Percentiles rank a stretch among this genome's conserved stretches.
Conservation (phyloP, 2,113 vertebrate genomes). For the Lasiurus cinereus region DNA sequence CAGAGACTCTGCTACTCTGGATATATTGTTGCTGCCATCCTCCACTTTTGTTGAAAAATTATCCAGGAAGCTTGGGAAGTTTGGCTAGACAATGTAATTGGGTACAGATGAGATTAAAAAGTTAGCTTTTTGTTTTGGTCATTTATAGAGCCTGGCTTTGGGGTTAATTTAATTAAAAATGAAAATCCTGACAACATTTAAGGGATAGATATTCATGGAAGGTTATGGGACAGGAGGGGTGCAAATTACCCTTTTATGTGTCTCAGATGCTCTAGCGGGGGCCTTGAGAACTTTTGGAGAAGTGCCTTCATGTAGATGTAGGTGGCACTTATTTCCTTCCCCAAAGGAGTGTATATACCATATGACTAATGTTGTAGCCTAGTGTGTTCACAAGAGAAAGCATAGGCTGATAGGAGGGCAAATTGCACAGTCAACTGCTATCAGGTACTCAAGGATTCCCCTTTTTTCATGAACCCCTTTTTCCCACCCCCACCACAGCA, state of each 20-base stretch:
- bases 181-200: background rate
- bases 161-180: background rate
- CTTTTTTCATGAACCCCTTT: background rate
- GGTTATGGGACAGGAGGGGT: rapidly evolving
- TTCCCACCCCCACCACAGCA: background rate
- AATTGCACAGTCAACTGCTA: background rate
- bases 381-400: background rate
- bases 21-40: background rate
- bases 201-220: background rate
- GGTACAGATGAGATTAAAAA: background rate
- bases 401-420: background rate
- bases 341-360: background rate
- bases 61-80: background rate
- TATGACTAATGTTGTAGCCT: background rate
- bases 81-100: background rate
- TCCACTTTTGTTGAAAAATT: background rate
- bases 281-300: background rate
- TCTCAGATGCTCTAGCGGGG: background rate
- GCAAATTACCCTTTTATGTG: background rate
- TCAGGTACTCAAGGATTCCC: background rate
- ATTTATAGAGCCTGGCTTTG: slow-evolving; percentile 8
- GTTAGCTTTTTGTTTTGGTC: background rate
- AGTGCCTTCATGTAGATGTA: background rate
- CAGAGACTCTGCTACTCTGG: background rate
- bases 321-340: background rate